A percentile compares a stretch with the other conserved stretches of the same genome.
Evolutionary conservation across 1,140 invertebrate species (phyloP).

Genomic region (Drosophila nasuta): DNA sequence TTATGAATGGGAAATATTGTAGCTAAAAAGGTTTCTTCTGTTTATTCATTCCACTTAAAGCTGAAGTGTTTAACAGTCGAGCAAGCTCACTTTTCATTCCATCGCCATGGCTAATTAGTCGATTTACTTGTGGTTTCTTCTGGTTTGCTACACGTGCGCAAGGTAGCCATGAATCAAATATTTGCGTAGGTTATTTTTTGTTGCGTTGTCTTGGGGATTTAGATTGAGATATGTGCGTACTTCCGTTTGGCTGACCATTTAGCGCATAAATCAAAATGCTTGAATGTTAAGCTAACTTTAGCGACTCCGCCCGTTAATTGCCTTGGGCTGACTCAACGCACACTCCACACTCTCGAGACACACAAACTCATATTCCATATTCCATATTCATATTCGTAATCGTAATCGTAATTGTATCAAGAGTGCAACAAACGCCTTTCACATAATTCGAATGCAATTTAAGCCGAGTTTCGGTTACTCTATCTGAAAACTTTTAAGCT

Average conservation of each 20-base stretch:
- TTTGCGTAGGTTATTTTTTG: background rate
- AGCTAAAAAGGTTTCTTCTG: too few relatives aligned
- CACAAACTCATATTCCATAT: constrained; percentile 6
- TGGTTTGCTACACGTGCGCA: background rate
- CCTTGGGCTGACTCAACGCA: constrained; percentile 16
- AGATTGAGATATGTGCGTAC: constrained; percentile 1
- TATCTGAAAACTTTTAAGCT: background rate
- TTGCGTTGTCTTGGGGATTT: background rate
- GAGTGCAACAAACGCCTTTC: constrained; percentile 32
- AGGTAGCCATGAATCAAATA: background rate
- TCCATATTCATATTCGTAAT: too few relatives aligned
- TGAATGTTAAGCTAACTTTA: background rate
- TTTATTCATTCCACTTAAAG: too few relatives aligned
- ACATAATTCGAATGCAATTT: background rate
- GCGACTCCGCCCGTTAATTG: constrained; percentile 32
- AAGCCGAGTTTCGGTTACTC: background rate
- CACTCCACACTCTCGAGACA: background rate
- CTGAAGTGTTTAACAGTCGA: background rate
- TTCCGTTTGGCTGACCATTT: constrained; percentile 25
- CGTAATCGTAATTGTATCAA: constrained; percentile 6
- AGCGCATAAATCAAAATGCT: constrained; percentile 32
- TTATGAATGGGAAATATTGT: too few relatives aligned
- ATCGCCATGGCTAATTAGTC: background rate
- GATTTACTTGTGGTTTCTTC: background rate
- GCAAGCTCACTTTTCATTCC: background rate